Evolutionary conservation across 2,797 vertebrate genomes (phyloP), one percentile per base, ranked within the genome.

Genomic region (Ataeniobius toweri): DNA sequence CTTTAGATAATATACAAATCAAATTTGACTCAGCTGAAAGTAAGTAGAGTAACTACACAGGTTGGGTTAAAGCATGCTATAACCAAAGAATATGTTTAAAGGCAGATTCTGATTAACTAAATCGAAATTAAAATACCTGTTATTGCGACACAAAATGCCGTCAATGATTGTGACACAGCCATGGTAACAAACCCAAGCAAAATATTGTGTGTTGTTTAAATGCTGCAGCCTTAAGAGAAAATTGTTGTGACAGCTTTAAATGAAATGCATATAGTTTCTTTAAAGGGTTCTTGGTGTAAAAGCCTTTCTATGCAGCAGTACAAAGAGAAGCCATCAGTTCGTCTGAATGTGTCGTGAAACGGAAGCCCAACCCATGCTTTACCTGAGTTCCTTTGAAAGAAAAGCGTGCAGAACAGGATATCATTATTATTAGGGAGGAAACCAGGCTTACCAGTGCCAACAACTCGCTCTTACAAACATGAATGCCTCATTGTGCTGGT

Each of bases 361-460:
- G 94, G 95, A 96, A 95, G 94, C 90, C 93, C 91, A 95, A 94
- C 95, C 95, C 94, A 92, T 83, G 91, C 86, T 92, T 93, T 91
- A 95, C 94, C 94, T 95, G 93, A 87, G 88, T 85, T 84, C 88
- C 89, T 87, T 93, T 96, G 92, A 86, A 91, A 86, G 90, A 91
- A 88, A 70, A 91, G 86, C 81, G 91, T 91, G 92, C 89, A 90
- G 92, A 80, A 67, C 92, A 95, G 94, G 94, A 95, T 96, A 94
- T 92, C 82, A 92, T 94, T 90, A 92, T 90, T 93, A 91, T 90
- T 91, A 94, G 90, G 94, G 93, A 93, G 93, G 94, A 94, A 95
- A 95, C 88, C 63, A 74, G 91, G 94, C 92, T 93, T 93, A 95
- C 90, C 92, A 90, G 89, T 81, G 91, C 91, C 91, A 92, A 94